Base-by-base conservation (phyloP, 2,888 invertebrate genomes). In the Eurytoma adleriae region DNA sequence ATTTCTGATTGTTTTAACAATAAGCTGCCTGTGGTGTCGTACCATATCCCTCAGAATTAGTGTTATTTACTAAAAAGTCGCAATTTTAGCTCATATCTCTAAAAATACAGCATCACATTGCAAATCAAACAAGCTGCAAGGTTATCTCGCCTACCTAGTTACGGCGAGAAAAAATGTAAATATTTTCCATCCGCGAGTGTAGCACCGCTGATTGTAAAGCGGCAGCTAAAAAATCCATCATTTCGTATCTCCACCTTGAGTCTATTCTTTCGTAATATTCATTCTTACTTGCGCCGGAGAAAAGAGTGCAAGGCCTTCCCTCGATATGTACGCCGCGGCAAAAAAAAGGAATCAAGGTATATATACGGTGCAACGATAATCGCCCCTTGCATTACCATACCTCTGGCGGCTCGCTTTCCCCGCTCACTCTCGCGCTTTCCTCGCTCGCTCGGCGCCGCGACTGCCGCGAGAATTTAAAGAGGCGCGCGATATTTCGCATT, bases 221-320 rank as follows among this genome's bases (percentile, higher is more conserved):
- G 30, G 30, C 30, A 30, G 30, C 24, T 18, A 57, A 59, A 59
- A 59, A 24, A 24, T 59, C 12, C 59, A 20, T 30, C 7, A 30
- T 13, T 27, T 27, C 62, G 16, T 40, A 14, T 30, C n/a, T 62
- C 40, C 70, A 57, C 70, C 70, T 59, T 48, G 70, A 57, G 27
- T 59, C 59, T 59, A 48, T 59, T 40, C 70, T 70, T 70, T 59
- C 20, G 70, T 48, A 71, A 59, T 54, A 30, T 71, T 48, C 40
- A 40, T 48, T 40, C 30, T 16, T n/a, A 48, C 18, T 24, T 57
- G 59, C 54, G 59, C 30, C 27, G 27, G 54, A 69, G n/a, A 69
- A 48, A 69, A n/a, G 56, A 24, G 56, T 12, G 68, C 68, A 69
- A 27, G 30, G 64, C 40, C 64, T 16, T 27, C 16, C 14, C 62